Evolutionary conservation across 92 coral and sea anemone genomes (phyloP), one percentile per base, ranked within the genome.

Genomic region (Bergia puertoricense): DNA sequence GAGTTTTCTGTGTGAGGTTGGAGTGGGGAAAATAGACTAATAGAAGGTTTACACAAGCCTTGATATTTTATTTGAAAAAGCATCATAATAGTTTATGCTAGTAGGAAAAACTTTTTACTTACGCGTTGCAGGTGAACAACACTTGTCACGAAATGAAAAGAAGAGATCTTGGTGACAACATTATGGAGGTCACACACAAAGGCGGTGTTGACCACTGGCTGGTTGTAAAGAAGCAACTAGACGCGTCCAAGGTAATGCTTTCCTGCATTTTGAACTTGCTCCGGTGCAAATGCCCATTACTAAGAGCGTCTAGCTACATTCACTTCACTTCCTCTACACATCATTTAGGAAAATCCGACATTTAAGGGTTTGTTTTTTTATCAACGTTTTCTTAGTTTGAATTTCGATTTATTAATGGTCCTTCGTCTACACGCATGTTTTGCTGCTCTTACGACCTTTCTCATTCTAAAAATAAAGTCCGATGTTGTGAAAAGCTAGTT

Each of bases 151-250:
- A 93, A 36, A 96, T 96, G 98, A 81, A 78, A 45, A 89, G 98
- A 75, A 89, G 82, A 66, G 98, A 96, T 75, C 92, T 93, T 68
- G 96, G 92, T 20, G 88, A 93, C 82, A 91, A 87, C 72, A 81
- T 96, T 45, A 91, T 96, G 89, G 95, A 96, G 44, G 82, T 96
- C 23, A 90, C 89, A 3, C 96, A 96, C 76, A 82, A 90, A 39
- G 74, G 78, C 39, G 98, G 95, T 14, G 92, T 86, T 37, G 94
- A 96, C 81, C 96, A 92, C 86, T 96, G 98, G 98, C 86, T 96
- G 65, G 96, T 96, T 5, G 90, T 96, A 30, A 94, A 94, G 86
- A 96, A 96, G 71, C 86, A 94, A 80, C 89, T 96, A 69, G 86
- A 92, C 43, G 97, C 96, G 11, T 90, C 91, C 11, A 78, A 90